These are phyloP conservation scores for Caranx melampygus DNA, from an alignment of 2,113 vertebrate genomes.

Conservation along the genomic window DNA sequence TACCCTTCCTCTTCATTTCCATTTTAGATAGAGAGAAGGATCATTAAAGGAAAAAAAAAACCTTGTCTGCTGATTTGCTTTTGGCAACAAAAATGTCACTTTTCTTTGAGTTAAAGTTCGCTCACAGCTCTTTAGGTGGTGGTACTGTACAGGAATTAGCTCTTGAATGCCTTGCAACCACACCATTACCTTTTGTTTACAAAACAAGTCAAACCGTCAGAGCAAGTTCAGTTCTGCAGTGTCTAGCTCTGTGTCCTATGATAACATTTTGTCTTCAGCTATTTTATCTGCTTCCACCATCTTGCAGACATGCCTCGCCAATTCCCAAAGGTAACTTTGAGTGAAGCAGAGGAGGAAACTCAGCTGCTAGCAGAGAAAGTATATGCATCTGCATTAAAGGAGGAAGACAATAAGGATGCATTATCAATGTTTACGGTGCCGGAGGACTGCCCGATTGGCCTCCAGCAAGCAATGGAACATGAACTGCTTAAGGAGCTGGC, in stretches of 20 bases:
- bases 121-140: conserved; percentile 20
- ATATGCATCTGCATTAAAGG: conserved; percentile 92
- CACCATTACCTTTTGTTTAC: conserved; percentile 46
- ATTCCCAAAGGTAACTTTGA: conserved; percentile 91
- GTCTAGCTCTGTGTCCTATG: neutral
- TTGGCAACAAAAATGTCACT: neutral
- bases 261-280: neutral
- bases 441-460: conserved; percentile 95
- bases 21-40: no score
- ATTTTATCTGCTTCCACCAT: conserved; percentile 29
- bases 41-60: no score
- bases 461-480: conserved; percentile 93
- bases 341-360: conserved; percentile 89
- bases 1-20: no score
- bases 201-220: conserved; percentile 42
- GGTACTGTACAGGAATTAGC: conserved; percentile 13
- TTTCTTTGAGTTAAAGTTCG: conserved; percentile 6
- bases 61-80: no score
- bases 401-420: conserved; percentile 92
- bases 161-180: conserved; percentile 2
- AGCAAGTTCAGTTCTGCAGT: neutral
- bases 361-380: conserved; percentile 91
- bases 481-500: conserved; percentile 94
- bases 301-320: conserved; percentile 89
- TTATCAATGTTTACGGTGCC: conserved; percentile 92